These are phyloP conservation scores for Tinamus major DNA, from an alignment of 2,797 vertebrate species.

Conservation along the genomic window DNA sequence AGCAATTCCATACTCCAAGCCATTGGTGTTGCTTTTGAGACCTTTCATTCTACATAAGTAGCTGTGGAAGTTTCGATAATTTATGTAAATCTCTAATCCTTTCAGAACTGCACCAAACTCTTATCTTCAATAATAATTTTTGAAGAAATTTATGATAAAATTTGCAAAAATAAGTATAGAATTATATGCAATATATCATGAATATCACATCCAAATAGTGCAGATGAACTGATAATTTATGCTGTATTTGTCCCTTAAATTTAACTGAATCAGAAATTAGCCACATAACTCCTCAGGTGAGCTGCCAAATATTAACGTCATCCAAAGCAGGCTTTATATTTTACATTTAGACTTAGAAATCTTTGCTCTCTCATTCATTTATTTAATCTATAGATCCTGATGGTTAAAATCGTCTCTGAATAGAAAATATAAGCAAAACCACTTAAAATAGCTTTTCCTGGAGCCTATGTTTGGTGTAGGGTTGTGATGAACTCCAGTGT, in stretches of 20 bases:
- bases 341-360: neutral
- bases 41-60: neutral
- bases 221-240: neutral
- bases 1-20: neutral
- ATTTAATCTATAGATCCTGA: neutral
- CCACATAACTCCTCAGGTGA: neutral
- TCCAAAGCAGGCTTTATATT: neutral
- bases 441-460: neutral
- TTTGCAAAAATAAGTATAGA: neutral
- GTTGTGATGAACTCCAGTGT: neutral
- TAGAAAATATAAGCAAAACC: neutral
- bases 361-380: neutral
- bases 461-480: neutral
- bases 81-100: neutral
- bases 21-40: neutral
- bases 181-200: neutral
- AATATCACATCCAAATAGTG: neutral
- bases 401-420: neutral
- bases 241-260: neutral
- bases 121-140: neutral
- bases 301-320: neutral
- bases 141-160: neutral
- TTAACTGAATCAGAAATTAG: neutral
- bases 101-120: neutral
- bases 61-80: neutral